Base-by-base conservation (phyloP, 2,888 invertebrate genomes). In the Cantharis nigra region DNA sequence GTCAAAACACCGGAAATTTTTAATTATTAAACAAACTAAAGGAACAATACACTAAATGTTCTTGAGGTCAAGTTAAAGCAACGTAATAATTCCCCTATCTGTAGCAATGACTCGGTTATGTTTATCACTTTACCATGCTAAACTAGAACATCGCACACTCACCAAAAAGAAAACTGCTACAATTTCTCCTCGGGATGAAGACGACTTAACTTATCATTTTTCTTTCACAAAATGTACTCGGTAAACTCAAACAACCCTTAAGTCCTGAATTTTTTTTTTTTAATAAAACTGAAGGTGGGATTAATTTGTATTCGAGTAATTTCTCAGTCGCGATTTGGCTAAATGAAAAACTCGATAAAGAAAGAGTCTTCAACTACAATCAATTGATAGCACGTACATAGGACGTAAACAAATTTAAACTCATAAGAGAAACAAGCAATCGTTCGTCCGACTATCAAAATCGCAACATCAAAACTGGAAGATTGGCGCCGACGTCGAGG, bases 401-500 rank as follows among this genome's bases (percentile, higher is more conserved):
- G 69, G 23, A 78, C 78, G 78, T 78, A 75, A 78, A 75, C 72
- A 75, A 76, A 74, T 71, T 78, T 16, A 69, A 71, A 63, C 62
- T 69, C 65, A 49, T 67, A 71, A 70, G 73, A 76, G 76, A 71
- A 70, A 67, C 23, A 67, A 67, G 23, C 75, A 78, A 74, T 63
- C 69, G 65, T 63, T 76, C 79, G 74, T 72, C 79, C 79, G 75
- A 70, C 65, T 74, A 72, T 75, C 64, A 75, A 79, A 79, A 76
- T 79, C 75, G 79, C 79, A 74, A 76, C 78, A 75, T 79, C 71
- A 81, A 82, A 83, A 85, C 84, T 85, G 84, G 84, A 84, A 82
- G 80, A 82, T 82, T 82, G 84, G 84, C 84, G 85, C 83, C 80
- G 80, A 80, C 86, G 85, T 82, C 82, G 76, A 79, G 81, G 80